These are phyloP conservation scores for Tenthredo amoena DNA, from an alignment of 2,888 invertebrate species.

Conservation along the genomic window DNA sequence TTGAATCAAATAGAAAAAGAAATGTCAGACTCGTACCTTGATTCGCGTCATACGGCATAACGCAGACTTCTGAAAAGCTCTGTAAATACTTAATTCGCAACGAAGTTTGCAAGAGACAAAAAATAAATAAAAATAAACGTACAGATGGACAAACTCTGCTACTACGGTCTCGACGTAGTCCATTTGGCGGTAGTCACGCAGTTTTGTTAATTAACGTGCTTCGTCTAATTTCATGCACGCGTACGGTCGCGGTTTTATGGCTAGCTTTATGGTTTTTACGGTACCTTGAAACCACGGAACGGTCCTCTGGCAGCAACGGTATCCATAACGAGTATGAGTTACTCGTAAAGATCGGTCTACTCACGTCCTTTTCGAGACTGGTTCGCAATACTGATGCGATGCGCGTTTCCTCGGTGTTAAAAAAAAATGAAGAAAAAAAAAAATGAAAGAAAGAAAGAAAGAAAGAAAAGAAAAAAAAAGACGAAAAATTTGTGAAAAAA, in stretches of 20 bases:
- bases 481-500: neutral
- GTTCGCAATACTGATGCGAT: constrained; percentile 15
- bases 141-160: neutral
- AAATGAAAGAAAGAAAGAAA: neutral
- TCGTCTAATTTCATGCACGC: constrained; percentile 34
- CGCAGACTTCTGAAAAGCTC: neutral
- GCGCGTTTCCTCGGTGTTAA: constrained; percentile 2
- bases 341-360: constrained; percentile 42
- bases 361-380: constrained; percentile 19
- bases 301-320: neutral
- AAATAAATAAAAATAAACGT: neutral
- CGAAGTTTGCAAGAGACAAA: neutral
- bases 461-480: too few species aligned
- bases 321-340: constrained; percentile 40
- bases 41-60: neutral
- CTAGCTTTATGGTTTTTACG: constrained; percentile 32
- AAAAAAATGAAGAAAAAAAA: neutral
- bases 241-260: constrained; percentile 39
- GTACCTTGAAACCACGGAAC: constrained; percentile 23
- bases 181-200: constrained; percentile 3
- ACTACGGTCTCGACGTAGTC: neutral
- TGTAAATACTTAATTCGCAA: neutral
- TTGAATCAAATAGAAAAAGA: neutral
- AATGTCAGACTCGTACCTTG: neutral
- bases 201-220: constrained; percentile 46